Evolutionary conservation across 2,888 invertebrate species (phyloP), one percentile per base, ranked within the genome.

Genomic region (Acrobasis consociella): DNA sequence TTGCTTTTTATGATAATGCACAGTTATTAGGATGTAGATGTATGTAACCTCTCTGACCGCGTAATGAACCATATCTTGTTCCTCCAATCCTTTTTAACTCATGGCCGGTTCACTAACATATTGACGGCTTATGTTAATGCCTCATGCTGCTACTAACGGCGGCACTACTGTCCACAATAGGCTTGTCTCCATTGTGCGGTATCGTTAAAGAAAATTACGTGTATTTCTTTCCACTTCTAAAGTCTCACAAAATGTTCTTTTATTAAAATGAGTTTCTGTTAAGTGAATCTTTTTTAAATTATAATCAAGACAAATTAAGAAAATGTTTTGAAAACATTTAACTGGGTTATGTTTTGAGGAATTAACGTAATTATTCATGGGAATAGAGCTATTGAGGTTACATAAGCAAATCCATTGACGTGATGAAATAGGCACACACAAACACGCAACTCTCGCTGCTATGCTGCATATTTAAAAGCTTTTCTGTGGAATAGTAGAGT

Each of bases 81-180:
- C 75, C 69, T 74, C 67, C 75, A 74, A 77, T 75, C 76, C 78
- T 78, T 78, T 77, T 77, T 74, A 76, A 72, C 64, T 55, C 49
- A 22, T 51, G 68, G 62, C 58, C 63, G 63, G 70, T 65, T 72
- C 59, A 59, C 65, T 65, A 69, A 73, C 74, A 73, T 77, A 78
- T 81, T 73, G 72, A 71, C 72, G 77, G 80, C 77, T 83, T 82
- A 82, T 81, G 79, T 67, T 82, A 80, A 84, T 83, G 74, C 70
- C 68, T 31, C 64, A 64, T 69, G 69, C 71, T 73, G 70, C 65
- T 67, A 71, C 67, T 67, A 71, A 67, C 66, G 66, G 69, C 67
- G 67, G 59, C 72, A 46, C 69, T 67, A 71, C 69, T 62, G 63
- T 64, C 67, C 59, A 53, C 56, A 62, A 62, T 63, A 64, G 70